Evolutionary conservation across 2,113 vertebrate species (phyloP).

Genomic region (Megaceryle torquata): DNA sequence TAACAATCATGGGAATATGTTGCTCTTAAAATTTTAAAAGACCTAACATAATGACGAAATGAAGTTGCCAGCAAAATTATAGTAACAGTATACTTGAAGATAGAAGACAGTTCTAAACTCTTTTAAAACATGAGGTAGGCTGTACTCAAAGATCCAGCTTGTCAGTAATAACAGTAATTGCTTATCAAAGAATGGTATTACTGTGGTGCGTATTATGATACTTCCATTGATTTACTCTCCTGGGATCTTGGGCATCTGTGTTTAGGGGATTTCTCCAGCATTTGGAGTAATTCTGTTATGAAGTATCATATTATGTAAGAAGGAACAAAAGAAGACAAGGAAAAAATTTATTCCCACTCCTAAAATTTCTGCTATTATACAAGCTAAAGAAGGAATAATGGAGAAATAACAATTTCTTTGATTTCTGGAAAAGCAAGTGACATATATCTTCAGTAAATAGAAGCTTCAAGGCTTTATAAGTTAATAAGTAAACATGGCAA

Average conservation of each 20-base stretch:
- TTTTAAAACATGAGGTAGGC: not conserved
- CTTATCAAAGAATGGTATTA: not conserved
- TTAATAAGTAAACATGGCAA: not conserved
- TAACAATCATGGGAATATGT: not conserved
- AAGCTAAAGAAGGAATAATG: not conserved
- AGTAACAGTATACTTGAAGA: not conserved
- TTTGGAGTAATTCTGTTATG: not conserved
- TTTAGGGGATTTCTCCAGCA: not conserved
- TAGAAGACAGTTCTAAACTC: not conserved
- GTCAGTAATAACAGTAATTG: not conserved
- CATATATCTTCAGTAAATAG: not conserved
- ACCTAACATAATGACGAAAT: not conserved
- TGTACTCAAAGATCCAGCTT: not conserved
- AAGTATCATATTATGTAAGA: not conserved
- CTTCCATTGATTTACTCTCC: not conserved
- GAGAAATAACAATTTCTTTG: not conserved
- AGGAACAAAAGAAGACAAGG: not conserved
- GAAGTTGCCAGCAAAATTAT: not conserved
- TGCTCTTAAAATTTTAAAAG: not conserved
- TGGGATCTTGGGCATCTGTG: not conserved
- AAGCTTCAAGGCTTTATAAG: not conserved
- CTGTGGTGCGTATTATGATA: not conserved
- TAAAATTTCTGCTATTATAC: not conserved
- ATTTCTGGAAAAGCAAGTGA: not conserved
- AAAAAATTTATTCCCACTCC: not conserved